These are phyloP conservation scores for Tachystola acroxantha DNA, from an alignment of 2,888 invertebrate genomes.

Conservation along the genomic window DNA sequence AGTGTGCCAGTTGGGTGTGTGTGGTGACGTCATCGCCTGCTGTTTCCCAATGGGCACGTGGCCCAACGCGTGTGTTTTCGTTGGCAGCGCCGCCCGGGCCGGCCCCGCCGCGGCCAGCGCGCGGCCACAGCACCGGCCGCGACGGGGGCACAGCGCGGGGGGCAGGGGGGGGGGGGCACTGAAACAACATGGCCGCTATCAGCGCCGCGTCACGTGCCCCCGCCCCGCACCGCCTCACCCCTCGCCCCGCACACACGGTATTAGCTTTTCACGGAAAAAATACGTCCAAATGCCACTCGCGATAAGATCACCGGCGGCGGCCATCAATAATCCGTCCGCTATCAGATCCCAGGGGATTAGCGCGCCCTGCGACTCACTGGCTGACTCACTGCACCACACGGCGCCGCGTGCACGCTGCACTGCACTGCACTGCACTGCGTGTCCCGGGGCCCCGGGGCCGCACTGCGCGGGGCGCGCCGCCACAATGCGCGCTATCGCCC, in stretches of 20 bases:
- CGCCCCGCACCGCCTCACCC: conserved; percentile 24
- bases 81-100: background rate
- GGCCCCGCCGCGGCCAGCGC: too few species aligned
- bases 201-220: conserved; percentile 44
- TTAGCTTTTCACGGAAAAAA: conserved; percentile 69
- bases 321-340: conserved; percentile 56
- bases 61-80: too few species aligned
- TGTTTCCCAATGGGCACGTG: too few species aligned
- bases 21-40: too few species aligned
- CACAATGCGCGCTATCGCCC: background rate
- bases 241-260: conserved; percentile 21
- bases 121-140: background rate
- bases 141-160: conserved; percentile 5
- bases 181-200: conserved; percentile 63
- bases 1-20: too few species aligned
- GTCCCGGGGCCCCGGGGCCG: too few species aligned
- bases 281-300: conserved; percentile 65
- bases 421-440: too few species aligned
- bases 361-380: conserved; percentile 8
- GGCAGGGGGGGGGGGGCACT: conserved; percentile 21
- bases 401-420: too few species aligned
- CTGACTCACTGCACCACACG: conserved; percentile 7
- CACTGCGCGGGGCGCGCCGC: conserved; percentile 2
- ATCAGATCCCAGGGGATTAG: conserved; percentile 12
- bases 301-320: conserved; percentile 68